Percentiles rank a stretch among this genome's conserved stretches.
phyloP scores from a whole-genome alignment of 2,888 invertebrate species.

The Spicauda simplicius region DNA sequence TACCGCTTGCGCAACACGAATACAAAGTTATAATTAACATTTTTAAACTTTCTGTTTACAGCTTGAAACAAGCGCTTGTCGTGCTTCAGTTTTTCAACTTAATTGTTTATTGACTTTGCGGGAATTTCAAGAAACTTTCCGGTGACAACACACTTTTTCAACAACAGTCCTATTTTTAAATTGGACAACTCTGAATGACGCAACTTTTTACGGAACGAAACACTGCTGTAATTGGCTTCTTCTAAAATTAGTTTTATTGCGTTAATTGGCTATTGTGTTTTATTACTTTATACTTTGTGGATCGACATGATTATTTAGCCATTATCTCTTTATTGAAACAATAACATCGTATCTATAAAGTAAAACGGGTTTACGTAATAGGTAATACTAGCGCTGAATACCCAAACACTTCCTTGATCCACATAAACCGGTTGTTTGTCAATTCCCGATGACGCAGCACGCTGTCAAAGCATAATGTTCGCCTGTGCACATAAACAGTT shows the following conservation, averaged over 20 bases:
- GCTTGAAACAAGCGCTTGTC: conserved; percentile 51
- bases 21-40: conserved; percentile 71
- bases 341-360: not conserved
- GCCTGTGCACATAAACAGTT: conserved; percentile 75
- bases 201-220: not conserved
- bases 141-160: not conserved
- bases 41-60: conserved; percentile 70
- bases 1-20: conserved; percentile 55
- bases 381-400: conserved; percentile 1
- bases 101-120: conserved; percentile 31
- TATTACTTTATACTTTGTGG: not conserved
- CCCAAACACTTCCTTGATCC: conserved; percentile 37
- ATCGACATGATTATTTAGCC: not conserved
- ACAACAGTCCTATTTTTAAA: not conserved
- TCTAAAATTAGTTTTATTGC: too few species aligned
- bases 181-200: not conserved
- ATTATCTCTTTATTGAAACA: not conserved
- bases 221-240: too few species aligned
- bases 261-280: not conserved
- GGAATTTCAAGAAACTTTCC: conserved; percentile 13
- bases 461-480: conserved; percentile 68
- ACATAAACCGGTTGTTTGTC: conserved; percentile 69
- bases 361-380: conserved; percentile 3
- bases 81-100: conserved; percentile 53
- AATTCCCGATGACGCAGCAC: conserved; percentile 73